phyloP scores from a whole-genome alignment of 2,888 invertebrate genomes.

The Smittia aterrima region DNA sequence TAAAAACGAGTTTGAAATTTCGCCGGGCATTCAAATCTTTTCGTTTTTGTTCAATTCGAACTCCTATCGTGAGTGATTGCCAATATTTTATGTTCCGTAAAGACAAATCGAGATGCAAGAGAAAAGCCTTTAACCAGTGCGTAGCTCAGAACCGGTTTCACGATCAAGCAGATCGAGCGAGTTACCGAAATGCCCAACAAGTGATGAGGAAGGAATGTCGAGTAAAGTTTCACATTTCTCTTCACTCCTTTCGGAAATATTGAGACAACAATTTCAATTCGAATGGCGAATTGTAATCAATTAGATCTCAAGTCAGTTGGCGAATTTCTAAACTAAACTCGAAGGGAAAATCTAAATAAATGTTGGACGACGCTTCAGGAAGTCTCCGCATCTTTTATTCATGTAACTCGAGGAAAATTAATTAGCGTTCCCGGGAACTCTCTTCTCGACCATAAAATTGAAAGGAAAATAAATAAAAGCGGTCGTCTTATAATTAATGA shows the following conservation, averaged over 20 bases:
- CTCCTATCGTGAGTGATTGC: constrained; percentile 11
- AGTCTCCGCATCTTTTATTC: constrained; percentile 2
- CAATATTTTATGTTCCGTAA: background rate
- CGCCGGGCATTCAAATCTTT: too few species aligned
- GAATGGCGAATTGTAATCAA: background rate
- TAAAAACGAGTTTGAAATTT: too few species aligned
- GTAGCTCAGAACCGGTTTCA: background rate
- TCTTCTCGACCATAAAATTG: background rate
- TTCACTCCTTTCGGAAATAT: background rate
- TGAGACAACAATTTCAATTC: background rate
- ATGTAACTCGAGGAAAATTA: background rate
- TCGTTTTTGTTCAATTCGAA: too few species aligned
- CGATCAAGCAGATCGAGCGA: background rate
- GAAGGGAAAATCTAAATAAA: background rate
- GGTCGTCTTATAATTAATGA: background rate
- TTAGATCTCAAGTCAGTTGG: background rate
- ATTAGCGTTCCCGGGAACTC: background rate
- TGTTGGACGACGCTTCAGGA: background rate
- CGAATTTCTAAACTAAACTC: background rate
- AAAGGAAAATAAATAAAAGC: background rate
- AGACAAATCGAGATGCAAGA: constrained; percentile 8
- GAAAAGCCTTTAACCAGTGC: background rate
- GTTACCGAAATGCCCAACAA: background rate
- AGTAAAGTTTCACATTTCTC: constrained; percentile 8
- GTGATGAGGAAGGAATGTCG: background rate